A percentile compares a stretch with the other conserved stretches of the same genome.
Conservation (phyloP, 2,113 vertebrate genomes). For the Epinephelus lanceolatus region DNA sequence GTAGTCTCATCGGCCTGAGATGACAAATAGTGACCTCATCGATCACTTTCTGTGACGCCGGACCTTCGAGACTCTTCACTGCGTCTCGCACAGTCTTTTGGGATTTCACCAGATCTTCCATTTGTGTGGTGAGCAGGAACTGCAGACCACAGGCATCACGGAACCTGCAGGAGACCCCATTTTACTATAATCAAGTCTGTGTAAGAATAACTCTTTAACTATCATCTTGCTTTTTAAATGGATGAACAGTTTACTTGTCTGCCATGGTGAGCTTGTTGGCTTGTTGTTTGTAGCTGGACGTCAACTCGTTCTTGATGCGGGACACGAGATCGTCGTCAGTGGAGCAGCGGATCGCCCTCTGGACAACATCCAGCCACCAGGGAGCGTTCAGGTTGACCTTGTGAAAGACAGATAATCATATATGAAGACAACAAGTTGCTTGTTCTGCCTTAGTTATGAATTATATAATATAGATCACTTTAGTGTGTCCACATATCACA, state of each 20-base stretch:
- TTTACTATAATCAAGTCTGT: neutral
- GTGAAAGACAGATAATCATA: neutral
- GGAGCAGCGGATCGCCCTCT: slow-evolving; percentile 89
- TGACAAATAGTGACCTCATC: slow-evolving; percentile 95
- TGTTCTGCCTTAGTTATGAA: neutral
- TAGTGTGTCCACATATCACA: neutral
- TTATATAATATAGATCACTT: neutral
- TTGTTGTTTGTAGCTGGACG: slow-evolving; percentile 94
- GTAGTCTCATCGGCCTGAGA: slow-evolving; percentile 91
- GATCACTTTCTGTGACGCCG: slow-evolving; percentile 92
- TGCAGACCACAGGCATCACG: slow-evolving; percentile 93
- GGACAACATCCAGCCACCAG: slow-evolving; percentile 97
- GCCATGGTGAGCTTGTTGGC: slow-evolving; percentile 93
- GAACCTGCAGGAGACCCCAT: slow-evolving; percentile 84
- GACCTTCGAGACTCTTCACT: slow-evolving; percentile 93
- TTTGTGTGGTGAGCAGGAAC: slow-evolving; percentile 92
- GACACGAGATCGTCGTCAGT: slow-evolving; percentile 93
- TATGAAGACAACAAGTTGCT: neutral
- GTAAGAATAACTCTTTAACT: neutral
- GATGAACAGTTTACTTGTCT: slow-evolving; percentile 88
- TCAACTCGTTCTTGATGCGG: slow-evolving; percentile 94
- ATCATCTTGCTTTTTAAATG: neutral
- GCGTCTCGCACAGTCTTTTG: slow-evolving; percentile 93
- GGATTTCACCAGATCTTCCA: slow-evolving; percentile 92
- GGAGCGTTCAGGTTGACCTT: slow-evolving; percentile 88